Evolutionary conservation across 2,113 vertebrate genomes (phyloP), one percentile per base, ranked within the genome.

Genomic region (Hemiscyllium ocellatum): DNA sequence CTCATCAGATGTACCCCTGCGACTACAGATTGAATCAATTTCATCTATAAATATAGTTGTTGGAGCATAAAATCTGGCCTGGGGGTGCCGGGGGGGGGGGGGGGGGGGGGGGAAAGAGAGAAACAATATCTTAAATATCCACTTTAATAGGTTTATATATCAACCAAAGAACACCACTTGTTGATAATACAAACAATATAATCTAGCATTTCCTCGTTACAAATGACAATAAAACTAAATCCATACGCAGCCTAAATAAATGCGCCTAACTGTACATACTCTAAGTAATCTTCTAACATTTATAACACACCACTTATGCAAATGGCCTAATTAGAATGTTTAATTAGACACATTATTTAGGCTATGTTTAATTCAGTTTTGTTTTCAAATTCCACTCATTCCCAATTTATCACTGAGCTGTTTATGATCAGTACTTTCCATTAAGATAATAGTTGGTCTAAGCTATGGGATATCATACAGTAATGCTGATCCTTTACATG

Each of bases 1-100:
- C 15, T 98, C 98, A 0, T 98, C 98, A 0, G 98, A 98, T 0
- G 98, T 98, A 96, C 98, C 98, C 96, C 98, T 97, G 90, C 98
- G 97, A 96, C 98, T 98, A 96, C 98, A 98, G 96, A 98, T 98
- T 50, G 97, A 98, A 96, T 98, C 98, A 37, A 98, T 98, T 97
- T 98, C 98, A 56, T 98, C 98, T 91, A 98, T 98, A 97, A 98
- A 98, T 97, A 98, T 98, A 0, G 98, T 98, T 65, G 98, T 97
- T 12, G 98, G 98, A 0, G 98, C 98, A 42, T 98, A 98, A 97
- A 98, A 98, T 95, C 97, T 97, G 1, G 98, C 98, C 98, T 98
- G 52, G 95, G 86, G 47, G 24, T n/a, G n/a, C n/a, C n/a, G n/a
- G n/a, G n/a, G n/a, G n/a, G n/a, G n/a, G n/a, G n/a, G n/a, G n/a